Evolutionary conservation across 2,113 vertebrate genomes (phyloP).

Genomic region (Cyprinodon brontotheroides): DNA sequence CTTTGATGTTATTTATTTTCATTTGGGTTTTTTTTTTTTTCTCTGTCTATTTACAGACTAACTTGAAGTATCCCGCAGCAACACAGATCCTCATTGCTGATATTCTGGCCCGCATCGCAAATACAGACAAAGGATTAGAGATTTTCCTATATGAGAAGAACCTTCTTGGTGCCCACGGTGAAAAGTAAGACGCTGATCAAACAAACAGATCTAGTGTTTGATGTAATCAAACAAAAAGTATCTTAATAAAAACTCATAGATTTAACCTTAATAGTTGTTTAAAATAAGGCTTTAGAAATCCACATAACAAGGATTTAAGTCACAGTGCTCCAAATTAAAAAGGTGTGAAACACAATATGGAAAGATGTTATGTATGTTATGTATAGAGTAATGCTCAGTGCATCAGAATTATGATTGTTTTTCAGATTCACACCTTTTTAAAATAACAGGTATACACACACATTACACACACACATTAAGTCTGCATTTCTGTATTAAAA

Average conservation of each 20-base stretch:
- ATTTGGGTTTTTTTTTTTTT: constrained; percentile 25
- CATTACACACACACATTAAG: too few relatives aligned
- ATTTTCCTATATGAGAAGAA: constrained; percentile 88
- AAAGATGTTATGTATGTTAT: too few relatives aligned
- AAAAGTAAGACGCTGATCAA: constrained; percentile 77
- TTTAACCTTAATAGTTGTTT: too few relatives aligned
- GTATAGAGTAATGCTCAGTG: too few relatives aligned
- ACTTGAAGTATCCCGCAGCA: constrained; percentile 80
- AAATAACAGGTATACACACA: too few relatives aligned
- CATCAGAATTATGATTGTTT: too few relatives aligned
- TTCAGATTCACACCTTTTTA: too few relatives aligned
- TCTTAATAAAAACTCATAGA: too few relatives aligned
- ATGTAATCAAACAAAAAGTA: too few relatives aligned
- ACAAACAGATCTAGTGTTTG: background rate
- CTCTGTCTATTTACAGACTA: constrained; percentile 67
- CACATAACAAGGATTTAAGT: background rate
- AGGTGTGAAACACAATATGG: too few relatives aligned
- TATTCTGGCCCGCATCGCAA: constrained; percentile 88
- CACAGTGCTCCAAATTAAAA: background rate
- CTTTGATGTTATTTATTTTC: background rate
- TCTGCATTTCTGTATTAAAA: too few relatives aligned
- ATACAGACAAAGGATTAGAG: constrained; percentile 86
- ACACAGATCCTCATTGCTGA: constrained; percentile 87
- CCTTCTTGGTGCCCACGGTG: constrained; percentile 62
- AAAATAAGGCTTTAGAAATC: background rate